Percentiles rank a stretch among this genome's conserved stretches.
phyloP scores from a whole-genome alignment of 2,113 vertebrate genomes.

The Notothenia rossii region DNA sequence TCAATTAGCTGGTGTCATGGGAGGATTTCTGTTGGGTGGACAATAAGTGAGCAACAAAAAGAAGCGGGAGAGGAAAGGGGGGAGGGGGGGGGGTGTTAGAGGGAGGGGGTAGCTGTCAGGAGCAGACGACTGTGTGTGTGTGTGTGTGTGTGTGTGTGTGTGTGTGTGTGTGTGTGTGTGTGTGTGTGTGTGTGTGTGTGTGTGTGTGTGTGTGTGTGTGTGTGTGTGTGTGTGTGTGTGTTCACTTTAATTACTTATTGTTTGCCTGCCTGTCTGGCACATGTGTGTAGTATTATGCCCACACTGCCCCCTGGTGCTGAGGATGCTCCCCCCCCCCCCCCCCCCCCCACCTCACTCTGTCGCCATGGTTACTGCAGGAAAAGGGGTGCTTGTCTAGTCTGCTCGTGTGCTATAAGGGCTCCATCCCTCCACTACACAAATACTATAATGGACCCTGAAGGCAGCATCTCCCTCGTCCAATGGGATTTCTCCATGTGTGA shows the following conservation, averaged over 20 bases:
- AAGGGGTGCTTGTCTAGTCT: slow-evolving; percentile 61
- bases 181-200: slow-evolving; percentile 57
- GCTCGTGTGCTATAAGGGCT: slow-evolving; percentile 58
- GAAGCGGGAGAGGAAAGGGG: slow-evolving; percentile 50
- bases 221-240: slow-evolving; percentile 60
- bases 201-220: slow-evolving; percentile 27
- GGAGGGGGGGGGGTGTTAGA: slow-evolving; percentile 51
- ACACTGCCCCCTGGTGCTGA: slow-evolving; percentile 81
- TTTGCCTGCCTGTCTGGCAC: slow-evolving; percentile 63
- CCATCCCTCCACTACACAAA: slow-evolving; percentile 48
- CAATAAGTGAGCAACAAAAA: slow-evolving; percentile 84
- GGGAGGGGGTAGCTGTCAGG: slow-evolving; percentile 80
- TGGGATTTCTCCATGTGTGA: no score
- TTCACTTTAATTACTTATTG: slow-evolving; percentile 63
- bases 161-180: slow-evolving; percentile 38
- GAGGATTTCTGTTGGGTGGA: slow-evolving; percentile 76
- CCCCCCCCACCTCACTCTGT: slow-evolving; percentile 62
- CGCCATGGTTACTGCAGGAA: slow-evolving; percentile 80
- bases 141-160: slow-evolving; percentile 47
- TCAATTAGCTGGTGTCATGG: slow-evolving; percentile 83
- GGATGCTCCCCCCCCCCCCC: no score
- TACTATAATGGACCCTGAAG: not conserved
- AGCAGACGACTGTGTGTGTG: slow-evolving; percentile 67
- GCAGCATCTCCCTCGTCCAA: no score
- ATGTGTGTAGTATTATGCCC: slow-evolving; percentile 57